phyloP scores from a whole-genome alignment of 2,888 invertebrate genomes.

The Sminthurinus aureus region DNA sequence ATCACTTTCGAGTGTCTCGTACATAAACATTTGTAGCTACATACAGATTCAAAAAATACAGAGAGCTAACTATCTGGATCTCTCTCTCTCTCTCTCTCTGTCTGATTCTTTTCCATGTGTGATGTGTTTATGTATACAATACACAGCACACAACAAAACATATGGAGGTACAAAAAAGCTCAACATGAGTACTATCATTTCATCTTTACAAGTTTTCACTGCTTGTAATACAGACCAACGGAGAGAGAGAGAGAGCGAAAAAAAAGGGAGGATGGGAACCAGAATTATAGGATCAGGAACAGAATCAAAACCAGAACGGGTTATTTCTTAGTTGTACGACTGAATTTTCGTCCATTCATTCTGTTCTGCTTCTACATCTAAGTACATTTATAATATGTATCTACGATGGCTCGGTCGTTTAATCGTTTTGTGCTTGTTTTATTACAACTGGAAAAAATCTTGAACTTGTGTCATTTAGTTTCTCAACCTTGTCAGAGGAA shows the following conservation, averaged over 20 bases:
- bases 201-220: not conserved
- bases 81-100: no score
- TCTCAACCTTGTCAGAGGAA: no score
- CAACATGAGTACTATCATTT: not conserved
- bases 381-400: no score
- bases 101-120: not conserved
- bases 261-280: not conserved
- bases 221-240: not conserved
- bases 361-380: no score
- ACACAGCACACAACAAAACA: not conserved
- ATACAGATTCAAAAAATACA: not conserved
- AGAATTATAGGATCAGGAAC: not conserved
- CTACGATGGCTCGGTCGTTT: no score
- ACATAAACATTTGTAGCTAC: conserved; percentile 4
- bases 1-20: conserved; percentile 32
- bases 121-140: not conserved
- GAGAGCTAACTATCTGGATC: not conserved
- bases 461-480: no score
- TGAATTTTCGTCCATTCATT: not conserved
- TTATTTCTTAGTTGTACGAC: no score
- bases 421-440: not conserved
- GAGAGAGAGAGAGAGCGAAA: not conserved
- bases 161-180: not conserved
- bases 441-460: not conserved
- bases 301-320: not conserved